Conservation (phyloP, 2,113 vertebrate species). For the Columba livia region DNA sequence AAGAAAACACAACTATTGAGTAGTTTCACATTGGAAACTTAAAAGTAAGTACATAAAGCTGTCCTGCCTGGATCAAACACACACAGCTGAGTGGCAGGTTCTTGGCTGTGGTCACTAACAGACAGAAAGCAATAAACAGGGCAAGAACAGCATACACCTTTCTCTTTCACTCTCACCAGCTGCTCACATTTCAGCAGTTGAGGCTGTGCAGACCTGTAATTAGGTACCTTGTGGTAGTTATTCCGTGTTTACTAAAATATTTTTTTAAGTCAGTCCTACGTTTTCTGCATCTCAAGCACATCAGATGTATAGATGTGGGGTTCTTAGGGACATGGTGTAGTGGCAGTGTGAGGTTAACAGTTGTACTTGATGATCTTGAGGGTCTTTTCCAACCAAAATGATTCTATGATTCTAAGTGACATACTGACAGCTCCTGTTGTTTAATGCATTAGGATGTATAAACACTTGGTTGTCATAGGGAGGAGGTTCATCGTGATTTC, state of each 20-base stretch:
- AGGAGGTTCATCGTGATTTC: not conserved
- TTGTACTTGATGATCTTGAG: no score
- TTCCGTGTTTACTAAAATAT: not conserved
- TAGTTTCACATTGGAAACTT: not conserved
- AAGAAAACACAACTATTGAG: not conserved
- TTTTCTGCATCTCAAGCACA: not conserved
- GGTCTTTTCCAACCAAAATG: no score
- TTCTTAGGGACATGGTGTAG: no score
- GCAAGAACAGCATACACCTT: not conserved
- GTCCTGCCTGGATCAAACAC: not conserved
- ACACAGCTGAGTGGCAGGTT: accelerated
- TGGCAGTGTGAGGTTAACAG: no score
- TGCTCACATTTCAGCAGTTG: not conserved
- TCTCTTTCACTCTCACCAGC: not conserved
- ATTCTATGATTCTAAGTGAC: no score
- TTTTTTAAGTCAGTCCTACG: not conserved
- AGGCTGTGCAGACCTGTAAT: not conserved
- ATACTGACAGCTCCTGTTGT: not conserved
- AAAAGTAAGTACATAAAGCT: not conserved
- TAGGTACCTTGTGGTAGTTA: not conserved
- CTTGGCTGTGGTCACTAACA: accelerated
- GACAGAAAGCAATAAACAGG: not conserved
- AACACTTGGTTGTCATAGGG: not conserved
- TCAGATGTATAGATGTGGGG: no score
- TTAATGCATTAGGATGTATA: not conserved